A percentile compares a stretch with the other conserved stretches of the same genome.
Evolutionary conservation across 2,113 vertebrate genomes (phyloP).

Genomic region (Myotis brandtii): DNA sequence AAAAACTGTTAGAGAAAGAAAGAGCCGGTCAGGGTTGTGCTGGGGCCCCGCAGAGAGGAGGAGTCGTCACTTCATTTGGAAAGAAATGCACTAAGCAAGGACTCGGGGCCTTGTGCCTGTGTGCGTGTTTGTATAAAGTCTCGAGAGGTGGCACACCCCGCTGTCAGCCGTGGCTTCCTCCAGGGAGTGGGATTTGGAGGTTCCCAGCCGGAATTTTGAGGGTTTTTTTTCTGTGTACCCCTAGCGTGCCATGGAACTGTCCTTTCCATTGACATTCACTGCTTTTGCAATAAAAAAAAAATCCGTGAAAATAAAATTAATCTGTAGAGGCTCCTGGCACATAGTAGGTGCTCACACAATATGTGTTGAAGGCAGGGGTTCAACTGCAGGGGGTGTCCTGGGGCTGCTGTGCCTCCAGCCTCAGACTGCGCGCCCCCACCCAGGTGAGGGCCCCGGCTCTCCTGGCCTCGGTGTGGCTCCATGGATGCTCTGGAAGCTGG

Average conservation of each 20-base stretch:
- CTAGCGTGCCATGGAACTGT: accelerated
- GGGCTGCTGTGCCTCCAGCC: accelerated
- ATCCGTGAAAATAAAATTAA: not conserved
- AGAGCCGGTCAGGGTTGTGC: not conserved
- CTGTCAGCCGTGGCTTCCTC: not conserved
- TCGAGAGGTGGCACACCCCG: not conserved
- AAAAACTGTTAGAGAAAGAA: not conserved
- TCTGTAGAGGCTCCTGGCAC: not conserved
- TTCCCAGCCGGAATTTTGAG: not conserved
- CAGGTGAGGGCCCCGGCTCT: not conserved
- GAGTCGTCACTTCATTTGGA: not conserved
- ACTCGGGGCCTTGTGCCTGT: not conserved
- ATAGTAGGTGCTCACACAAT: not conserved
- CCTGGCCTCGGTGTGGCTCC: not conserved
- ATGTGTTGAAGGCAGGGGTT: not conserved
- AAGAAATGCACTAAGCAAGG: not conserved
- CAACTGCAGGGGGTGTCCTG: too few species aligned
- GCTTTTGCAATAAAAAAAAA: not conserved
- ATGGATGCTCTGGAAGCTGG: not conserved
- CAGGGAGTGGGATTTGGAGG: not conserved
- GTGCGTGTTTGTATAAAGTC: not conserved
- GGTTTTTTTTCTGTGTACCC: too few species aligned
- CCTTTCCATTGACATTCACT: not conserved
- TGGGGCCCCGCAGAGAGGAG: accelerated
- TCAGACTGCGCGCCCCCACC: accelerated